phyloP scores from a whole-genome alignment of 1,140 invertebrate genomes.

The Ostrea edulis region DNA sequence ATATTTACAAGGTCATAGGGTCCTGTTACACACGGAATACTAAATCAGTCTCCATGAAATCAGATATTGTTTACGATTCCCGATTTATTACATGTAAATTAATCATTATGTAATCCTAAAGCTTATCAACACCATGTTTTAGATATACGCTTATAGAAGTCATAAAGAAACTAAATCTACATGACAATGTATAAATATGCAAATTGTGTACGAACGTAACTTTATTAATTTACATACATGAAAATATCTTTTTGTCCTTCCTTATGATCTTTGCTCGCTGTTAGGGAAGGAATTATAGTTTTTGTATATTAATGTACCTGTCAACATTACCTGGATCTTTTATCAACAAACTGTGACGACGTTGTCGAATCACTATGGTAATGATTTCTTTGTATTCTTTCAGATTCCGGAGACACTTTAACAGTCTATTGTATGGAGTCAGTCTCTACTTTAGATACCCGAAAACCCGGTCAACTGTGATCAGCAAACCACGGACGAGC shows the following conservation, averaged over 20 bases:
- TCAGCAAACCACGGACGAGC: neutral
- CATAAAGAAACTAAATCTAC: too few relatives aligned
- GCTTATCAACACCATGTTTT: neutral
- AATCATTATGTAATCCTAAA: neutral
- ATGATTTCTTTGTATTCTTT: neutral
- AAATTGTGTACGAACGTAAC: neutral
- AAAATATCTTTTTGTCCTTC: neutral
- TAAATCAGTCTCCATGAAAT: neutral
- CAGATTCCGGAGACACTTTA: neutral
- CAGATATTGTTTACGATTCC: neutral
- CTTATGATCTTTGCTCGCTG: neutral
- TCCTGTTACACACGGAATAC: neutral
- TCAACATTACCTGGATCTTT: neutral
- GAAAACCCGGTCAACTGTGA: conserved; percentile 29
- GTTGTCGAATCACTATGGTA: conserved; percentile 7
- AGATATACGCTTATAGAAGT: neutral
- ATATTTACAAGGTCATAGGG: neutral
- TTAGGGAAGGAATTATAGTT: neutral
- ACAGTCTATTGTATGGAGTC: neutral
- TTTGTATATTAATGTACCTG: neutral
- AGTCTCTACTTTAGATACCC: neutral
- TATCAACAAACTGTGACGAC: neutral
- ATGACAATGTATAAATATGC: neutral
- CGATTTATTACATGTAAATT: neutral
- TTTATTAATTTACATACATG: neutral